phyloP scores from a whole-genome alignment of 2,888 invertebrate species.

The Ophion ellenae region DNA sequence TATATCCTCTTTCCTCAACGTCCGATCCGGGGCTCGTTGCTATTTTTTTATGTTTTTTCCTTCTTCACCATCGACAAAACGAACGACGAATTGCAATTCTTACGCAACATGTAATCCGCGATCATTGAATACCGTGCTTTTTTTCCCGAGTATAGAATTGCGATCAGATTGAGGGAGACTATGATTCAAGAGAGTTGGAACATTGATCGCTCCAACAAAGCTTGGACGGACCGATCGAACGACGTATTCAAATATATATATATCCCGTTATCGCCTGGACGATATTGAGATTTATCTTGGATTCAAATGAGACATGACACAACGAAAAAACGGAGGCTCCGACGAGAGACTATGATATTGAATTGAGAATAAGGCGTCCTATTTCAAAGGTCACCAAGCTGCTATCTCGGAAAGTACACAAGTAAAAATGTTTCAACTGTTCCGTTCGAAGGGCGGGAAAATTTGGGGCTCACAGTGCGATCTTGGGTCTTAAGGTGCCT shows the following conservation, averaged over 20 bases:
- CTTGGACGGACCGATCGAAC: no score
- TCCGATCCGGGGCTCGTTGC: slow-evolving; percentile 44
- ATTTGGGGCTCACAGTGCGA: no score
- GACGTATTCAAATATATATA: not conserved
- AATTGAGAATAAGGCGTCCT: no score
- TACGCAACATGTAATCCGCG: not conserved
- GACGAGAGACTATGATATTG: not conserved
- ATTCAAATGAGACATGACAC: no score
- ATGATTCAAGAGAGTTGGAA: not conserved
- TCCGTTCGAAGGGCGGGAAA: no score
- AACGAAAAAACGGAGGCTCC: slow-evolving; percentile 24
- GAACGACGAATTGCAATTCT: not conserved
- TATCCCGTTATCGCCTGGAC: not conserved
- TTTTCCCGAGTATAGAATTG: not conserved
- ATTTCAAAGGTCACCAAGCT: no score
- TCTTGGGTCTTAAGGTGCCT: no score
- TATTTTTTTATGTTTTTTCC: slow-evolving; percentile 10
- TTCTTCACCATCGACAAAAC: not conserved
- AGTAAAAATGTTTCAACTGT: no score
- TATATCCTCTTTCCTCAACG: slow-evolving; percentile 8
- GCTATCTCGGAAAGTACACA: no score
- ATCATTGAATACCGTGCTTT: not conserved
- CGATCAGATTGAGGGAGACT: not conserved
- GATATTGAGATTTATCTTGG: not conserved
- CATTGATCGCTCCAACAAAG: not conserved